Percentiles rank a stretch among this genome's conserved stretches.
Conservation (phyloP, 1,140 invertebrate genomes). For the Papilio dardanus region DNA sequence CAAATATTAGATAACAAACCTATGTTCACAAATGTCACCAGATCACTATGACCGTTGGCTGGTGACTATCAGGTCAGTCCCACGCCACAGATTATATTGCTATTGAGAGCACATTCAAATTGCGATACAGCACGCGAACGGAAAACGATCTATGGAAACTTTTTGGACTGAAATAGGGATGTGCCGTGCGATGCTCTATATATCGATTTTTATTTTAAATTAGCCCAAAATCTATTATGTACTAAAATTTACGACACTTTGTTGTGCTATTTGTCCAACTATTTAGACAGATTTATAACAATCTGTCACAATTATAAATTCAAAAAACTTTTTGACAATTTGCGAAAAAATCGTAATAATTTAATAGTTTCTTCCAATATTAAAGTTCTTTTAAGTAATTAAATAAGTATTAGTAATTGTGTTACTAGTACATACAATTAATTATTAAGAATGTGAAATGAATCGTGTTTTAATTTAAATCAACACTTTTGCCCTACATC, state of each 20-base stretch:
- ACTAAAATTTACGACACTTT: not conserved
- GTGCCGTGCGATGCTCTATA: not conserved
- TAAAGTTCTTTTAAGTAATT: too few species aligned
- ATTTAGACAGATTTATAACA: too few species aligned
- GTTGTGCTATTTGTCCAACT: too few species aligned
- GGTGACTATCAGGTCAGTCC: constrained; percentile 55
- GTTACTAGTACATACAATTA: too few species aligned
- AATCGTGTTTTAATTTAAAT: not conserved
- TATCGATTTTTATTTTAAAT: not conserved
- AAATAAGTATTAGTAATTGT: too few species aligned
- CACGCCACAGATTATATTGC: constrained; percentile 76
- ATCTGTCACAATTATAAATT: too few species aligned
- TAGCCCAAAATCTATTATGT: not conserved
- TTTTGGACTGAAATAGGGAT: constrained; percentile 26
- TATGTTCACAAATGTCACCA: constrained; percentile 6
- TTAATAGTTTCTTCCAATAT: too few species aligned
- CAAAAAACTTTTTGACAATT: too few species aligned
- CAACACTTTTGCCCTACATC: not conserved
- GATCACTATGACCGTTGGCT: not conserved
- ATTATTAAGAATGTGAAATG: not conserved
- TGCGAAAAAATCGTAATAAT: too few species aligned
- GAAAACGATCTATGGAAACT: constrained; percentile 63
- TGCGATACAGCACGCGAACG: constrained; percentile 75
- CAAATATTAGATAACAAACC: not conserved
- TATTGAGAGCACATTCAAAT: constrained; percentile 80